Conservation (phyloP, 35 echinoderm and acorn worm genomes). For the Stichopus chloronotus region DNA sequence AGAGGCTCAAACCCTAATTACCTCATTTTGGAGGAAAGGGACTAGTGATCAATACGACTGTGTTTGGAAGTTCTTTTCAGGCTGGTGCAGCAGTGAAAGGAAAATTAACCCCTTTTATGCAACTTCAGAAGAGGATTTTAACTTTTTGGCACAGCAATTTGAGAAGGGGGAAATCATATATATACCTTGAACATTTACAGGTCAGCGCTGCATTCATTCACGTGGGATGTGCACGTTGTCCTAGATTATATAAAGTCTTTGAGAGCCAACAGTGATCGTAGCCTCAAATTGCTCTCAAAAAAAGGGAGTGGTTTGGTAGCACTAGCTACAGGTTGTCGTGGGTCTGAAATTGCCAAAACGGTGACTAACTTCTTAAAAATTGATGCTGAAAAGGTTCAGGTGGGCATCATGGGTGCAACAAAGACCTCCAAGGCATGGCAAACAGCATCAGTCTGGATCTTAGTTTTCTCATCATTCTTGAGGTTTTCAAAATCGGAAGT, state of each 20-base stretch:
- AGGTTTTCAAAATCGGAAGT: no score
- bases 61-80: no score
- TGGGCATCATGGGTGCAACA: neutral
- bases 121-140: constrained; percentile 1
- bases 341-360: neutral
- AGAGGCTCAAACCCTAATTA: constrained; percentile 5
- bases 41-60: no score
- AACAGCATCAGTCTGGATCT: no score
- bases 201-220: no score
- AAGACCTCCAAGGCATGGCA: neutral
- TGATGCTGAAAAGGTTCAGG: neutral
- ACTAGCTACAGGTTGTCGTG: neutral
- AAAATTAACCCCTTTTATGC: constrained; percentile 38
- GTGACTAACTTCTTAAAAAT: neutral
- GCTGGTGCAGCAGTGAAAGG: no score
- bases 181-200: no score
- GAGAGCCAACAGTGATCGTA: neutral
- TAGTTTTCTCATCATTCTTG: no score
- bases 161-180: no score
- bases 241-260: neutral
- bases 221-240: neutral
- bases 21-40: constrained; percentile 14
- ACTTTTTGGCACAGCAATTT: constrained; percentile 1
- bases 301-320: no score
- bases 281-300: neutral